Conservation (phyloP, 2,797 vertebrate species). For the Chloroceryle amazona region DNA sequence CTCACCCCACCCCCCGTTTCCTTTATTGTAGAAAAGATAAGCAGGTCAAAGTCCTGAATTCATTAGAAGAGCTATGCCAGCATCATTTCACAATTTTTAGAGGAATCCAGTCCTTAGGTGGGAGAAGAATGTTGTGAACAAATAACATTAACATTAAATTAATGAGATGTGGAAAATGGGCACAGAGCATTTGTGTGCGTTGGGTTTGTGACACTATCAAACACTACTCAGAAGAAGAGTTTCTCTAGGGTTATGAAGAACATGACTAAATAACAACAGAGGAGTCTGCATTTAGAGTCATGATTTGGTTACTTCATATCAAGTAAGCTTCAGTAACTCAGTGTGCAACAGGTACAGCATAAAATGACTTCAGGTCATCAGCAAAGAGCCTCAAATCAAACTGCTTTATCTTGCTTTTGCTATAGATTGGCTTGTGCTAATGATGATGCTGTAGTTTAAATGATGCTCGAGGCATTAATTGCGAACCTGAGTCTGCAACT, state of each 20-base stretch:
- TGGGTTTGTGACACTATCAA: background rate
- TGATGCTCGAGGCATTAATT: background rate
- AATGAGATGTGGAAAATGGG: background rate
- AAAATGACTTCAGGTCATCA: background rate
- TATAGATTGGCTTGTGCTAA: background rate
- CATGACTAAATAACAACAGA: background rate
- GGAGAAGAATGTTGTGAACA: background rate
- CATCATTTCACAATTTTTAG: background rate
- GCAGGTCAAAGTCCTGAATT: background rate
- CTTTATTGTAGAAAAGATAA: background rate
- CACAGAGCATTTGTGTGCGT: background rate
- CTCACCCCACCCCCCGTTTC: fast-evolving
- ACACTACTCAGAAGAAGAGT: background rate
- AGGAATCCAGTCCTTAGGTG: background rate
- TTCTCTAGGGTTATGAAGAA: background rate
- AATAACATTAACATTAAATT: background rate
- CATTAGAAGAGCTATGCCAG: background rate
- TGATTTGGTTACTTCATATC: background rate
- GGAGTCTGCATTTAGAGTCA: background rate
- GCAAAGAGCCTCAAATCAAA: background rate
- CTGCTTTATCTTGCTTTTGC: background rate
- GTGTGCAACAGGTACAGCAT: background rate
- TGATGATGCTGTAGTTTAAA: background rate
- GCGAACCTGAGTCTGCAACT: background rate
- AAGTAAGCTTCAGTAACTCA: background rate